These are phyloP conservation scores for Myopa testacea DNA, from an alignment of 2,888 invertebrate genomes.

Conservation along the genomic window DNA sequence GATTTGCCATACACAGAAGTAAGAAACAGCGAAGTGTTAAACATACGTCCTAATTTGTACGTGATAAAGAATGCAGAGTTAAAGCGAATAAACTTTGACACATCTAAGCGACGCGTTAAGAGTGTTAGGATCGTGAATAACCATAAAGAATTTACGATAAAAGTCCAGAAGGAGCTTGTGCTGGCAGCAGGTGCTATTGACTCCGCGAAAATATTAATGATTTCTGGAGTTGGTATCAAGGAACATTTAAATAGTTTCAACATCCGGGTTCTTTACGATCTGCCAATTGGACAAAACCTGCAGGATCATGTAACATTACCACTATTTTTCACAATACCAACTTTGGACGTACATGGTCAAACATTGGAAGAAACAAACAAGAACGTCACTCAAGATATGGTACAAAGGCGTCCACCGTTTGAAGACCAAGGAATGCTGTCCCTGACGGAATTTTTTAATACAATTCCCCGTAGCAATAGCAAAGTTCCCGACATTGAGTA, in stretches of 20 bases:
- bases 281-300: slow-evolving; percentile 77
- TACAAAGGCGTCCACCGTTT: slow-evolving; percentile 68
- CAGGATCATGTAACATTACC: slow-evolving; percentile 81
- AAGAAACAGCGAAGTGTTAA: slow-evolving; percentile 59
- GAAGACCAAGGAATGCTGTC: slow-evolving; percentile 65
- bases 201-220: slow-evolving; percentile 62
- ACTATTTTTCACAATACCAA: slow-evolving; percentile 48
- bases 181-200: slow-evolving; percentile 63
- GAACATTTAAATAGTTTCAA: slow-evolving; percentile 52
- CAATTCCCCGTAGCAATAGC: slow-evolving; percentile 62
- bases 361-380: background rate
- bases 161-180: slow-evolving; percentile 57
- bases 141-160: slow-evolving; percentile 49
- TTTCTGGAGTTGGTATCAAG: slow-evolving; percentile 63
- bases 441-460: slow-evolving; percentile 72
- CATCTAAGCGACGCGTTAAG: slow-evolving; percentile 65
- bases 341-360: background rate
- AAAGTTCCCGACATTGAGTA: slow-evolving; percentile 73
- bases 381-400: slow-evolving; percentile 68
- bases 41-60: slow-evolving; percentile 71
- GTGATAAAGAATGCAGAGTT: slow-evolving; percentile 73
- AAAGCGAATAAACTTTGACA: slow-evolving; percentile 71
- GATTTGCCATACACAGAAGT: background rate
- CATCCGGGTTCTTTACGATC: slow-evolving; percentile 52
- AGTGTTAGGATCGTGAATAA: slow-evolving; percentile 71